phyloP scores from a whole-genome alignment of 2,113 vertebrate species.

The Paracanthobrama guichenoti region DNA sequence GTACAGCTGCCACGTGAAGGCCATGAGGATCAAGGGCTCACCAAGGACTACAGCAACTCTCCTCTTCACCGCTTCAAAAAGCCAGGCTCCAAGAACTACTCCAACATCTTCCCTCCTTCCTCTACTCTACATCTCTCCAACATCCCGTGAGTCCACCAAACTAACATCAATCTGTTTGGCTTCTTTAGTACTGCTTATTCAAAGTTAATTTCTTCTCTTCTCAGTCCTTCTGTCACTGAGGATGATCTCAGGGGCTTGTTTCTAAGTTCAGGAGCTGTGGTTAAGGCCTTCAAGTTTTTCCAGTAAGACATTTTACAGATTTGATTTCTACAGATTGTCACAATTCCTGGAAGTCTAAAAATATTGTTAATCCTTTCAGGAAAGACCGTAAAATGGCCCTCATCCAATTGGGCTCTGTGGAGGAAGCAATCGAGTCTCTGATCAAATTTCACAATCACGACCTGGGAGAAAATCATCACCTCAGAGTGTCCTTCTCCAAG shows the following conservation, averaged over 20 bases:
- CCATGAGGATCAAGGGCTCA: slow-evolving; percentile 92
- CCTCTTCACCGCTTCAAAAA: slow-evolving; percentile 97
- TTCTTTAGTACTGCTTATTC: not conserved
- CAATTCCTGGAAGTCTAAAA: not conserved
- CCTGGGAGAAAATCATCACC: slow-evolving; percentile 92
- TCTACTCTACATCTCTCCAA: slow-evolving; percentile 96
- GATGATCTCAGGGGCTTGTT: slow-evolving; percentile 91
- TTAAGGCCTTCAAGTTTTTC: slow-evolving; percentile 99
- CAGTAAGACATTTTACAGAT: slow-evolving; percentile 78
- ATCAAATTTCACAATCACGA: slow-evolving; percentile 97
- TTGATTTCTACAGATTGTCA: not conserved
- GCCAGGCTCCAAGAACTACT: slow-evolving; percentile 97
- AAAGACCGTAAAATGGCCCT: slow-evolving; percentile 98
- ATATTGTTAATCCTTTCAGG: slow-evolving; percentile 68
- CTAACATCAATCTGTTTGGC: not conserved
- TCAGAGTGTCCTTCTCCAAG: slow-evolving; percentile 96
- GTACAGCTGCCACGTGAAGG: slow-evolving; percentile 92
- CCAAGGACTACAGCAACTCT: slow-evolving; percentile 91
- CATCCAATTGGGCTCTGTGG: slow-evolving; percentile 95
- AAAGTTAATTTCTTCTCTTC: not conserved
- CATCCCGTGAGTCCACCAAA: slow-evolving; percentile 83
- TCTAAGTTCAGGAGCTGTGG: slow-evolving; percentile 84
- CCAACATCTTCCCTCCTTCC: slow-evolving; percentile 94
- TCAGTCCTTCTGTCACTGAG: slow-evolving; percentile 87
- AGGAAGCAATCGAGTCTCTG: slow-evolving; percentile 92